These are phyloP conservation scores for Molothrus aeneus DNA, from an alignment of 2,797 vertebrate genomes.

Conservation along the genomic window DNA sequence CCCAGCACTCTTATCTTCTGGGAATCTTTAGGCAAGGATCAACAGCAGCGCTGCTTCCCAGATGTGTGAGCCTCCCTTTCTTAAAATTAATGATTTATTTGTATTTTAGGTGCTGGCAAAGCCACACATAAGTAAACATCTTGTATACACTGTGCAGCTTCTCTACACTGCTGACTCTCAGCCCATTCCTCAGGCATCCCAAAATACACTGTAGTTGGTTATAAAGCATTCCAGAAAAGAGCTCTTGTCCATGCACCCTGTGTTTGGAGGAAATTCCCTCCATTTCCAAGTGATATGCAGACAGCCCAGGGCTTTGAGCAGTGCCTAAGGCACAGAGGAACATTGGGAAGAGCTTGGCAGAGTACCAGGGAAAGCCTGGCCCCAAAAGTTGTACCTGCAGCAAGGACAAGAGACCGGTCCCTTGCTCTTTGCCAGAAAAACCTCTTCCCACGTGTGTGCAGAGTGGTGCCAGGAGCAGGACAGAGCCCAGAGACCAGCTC, in stretches of 20 bases:
- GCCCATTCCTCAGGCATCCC: background rate
- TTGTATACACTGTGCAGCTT: background rate
- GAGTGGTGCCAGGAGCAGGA: background rate
- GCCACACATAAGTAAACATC: background rate
- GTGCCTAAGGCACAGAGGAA: rapidly evolving
- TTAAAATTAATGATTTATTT: background rate
- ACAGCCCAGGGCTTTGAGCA: background rate
- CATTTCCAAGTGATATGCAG: background rate
- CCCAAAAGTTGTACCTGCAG: background rate
- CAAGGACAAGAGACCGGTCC: background rate
- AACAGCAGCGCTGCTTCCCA: background rate
- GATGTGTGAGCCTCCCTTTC: rapidly evolving
- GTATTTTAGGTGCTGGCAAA: background rate
- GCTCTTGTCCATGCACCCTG: rapidly evolving
- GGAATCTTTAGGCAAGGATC: background rate
- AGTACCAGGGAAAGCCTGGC: background rate
- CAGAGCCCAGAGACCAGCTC: background rate
- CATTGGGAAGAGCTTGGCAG: background rate
- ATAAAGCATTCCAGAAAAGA: background rate
- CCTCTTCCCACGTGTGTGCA: rapidly evolving
- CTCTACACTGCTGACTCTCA: background rate
- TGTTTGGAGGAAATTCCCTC: background rate
- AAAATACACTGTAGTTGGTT: background rate
- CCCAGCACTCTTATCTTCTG: background rate
- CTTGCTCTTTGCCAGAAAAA: background rate